Percentiles rank a stretch among this genome's conserved stretches.
Conservation (phyloP, 1,140 invertebrate genomes). For the Diorhabda elongata region DNA sequence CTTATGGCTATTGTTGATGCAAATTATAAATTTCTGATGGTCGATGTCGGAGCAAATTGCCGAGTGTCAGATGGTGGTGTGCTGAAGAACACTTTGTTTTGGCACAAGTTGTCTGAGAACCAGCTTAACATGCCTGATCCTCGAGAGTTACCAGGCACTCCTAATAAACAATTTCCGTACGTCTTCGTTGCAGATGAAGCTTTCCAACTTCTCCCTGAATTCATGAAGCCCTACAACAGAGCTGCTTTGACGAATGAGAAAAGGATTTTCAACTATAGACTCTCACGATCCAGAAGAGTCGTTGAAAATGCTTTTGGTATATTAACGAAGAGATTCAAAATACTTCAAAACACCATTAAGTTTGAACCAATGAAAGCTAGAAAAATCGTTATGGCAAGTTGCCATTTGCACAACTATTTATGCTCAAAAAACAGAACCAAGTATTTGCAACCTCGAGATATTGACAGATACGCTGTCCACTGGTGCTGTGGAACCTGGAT, state of each 20-base stretch:
- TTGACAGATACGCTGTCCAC: not conserved
- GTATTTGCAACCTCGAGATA: not conserved
- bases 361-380: constrained; percentile 15
- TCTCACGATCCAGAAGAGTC: too few species aligned
- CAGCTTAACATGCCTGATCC: too few species aligned
- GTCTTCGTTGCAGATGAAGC: constrained; percentile 3
- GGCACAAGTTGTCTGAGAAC: too few species aligned
- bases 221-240: too few species aligned
- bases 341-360: constrained; percentile 16
- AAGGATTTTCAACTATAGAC: not conserved
- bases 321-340: too few species aligned
- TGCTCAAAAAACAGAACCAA: not conserved
- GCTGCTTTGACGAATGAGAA: too few species aligned
- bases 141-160: too few species aligned
- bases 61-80: too few species aligned
- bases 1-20: constrained; percentile 44
- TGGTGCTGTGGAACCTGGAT: not conserved
- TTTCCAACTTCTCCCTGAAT: not conserved
- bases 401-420: constrained; percentile 27
- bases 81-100: too few species aligned
- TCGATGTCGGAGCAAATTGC: constrained; percentile 14
- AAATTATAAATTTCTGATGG: constrained; percentile 31
- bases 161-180: not conserved
- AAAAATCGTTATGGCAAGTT: constrained; percentile 20
- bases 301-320: too few species aligned